Conservation (phyloP, 2,888 invertebrate genomes). For the Microdon myrmicae region DNA sequence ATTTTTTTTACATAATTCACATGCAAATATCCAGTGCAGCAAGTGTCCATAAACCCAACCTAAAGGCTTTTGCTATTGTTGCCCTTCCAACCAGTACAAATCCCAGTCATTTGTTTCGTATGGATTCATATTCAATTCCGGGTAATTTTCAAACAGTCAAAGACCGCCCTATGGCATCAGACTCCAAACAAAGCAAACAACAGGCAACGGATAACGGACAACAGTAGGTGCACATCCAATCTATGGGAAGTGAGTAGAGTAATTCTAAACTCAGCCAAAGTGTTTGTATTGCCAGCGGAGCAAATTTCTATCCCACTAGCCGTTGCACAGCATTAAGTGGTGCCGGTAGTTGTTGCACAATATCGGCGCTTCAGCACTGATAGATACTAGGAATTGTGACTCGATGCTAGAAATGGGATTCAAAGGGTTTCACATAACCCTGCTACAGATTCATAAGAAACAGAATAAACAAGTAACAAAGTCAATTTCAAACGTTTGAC, state of each 20-base stretch:
- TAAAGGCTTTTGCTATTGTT: too few relatives aligned
- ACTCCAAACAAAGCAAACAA: conserved; percentile 3
- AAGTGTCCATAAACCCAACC: conserved; percentile 37
- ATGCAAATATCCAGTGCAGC: conserved; percentile 1
- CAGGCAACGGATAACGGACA: too few relatives aligned
- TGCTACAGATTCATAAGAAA: conserved; percentile 4
- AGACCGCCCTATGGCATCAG: conserved; percentile 47
- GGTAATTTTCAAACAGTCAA: conserved; percentile 39
- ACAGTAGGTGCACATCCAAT: conserved; percentile 1
- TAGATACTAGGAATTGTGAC: conserved; percentile 30
- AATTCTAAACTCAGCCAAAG: conserved; percentile 29
- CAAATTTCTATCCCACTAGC: conserved; percentile 17
- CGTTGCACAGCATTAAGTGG: too few relatives aligned
- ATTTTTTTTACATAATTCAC: neutral
- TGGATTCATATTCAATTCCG: conserved; percentile 48
- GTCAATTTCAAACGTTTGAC: neutral
- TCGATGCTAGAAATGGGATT: conserved; percentile 18
- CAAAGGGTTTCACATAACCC: conserved; percentile 26
- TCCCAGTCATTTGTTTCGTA: conserved; percentile 24
- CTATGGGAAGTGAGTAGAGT: conserved; percentile 33
- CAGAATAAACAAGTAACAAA: neutral
- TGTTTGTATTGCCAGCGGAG: conserved; percentile 9
- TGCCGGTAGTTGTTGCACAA: too few relatives aligned
- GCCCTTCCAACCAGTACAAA: conserved; percentile 17
- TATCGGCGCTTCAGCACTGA: conserved; percentile 3